Conservation (phyloP, 2,888 invertebrate species). For the Brachynemurus nebulosus region DNA sequence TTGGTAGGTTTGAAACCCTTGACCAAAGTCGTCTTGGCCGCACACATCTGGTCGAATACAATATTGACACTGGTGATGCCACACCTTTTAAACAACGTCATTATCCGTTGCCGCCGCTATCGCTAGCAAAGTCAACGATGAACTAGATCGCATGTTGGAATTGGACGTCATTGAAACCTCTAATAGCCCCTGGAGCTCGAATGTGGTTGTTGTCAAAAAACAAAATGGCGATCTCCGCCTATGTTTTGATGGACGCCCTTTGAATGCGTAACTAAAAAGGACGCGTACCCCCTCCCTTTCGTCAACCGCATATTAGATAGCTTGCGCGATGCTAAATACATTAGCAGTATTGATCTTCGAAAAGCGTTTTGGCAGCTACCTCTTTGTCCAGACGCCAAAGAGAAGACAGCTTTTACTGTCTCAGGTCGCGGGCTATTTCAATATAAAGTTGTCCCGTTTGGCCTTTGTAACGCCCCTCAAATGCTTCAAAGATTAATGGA, state of each 20-base stretch:
- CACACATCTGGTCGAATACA: too few relatives aligned
- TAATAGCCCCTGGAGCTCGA: too few relatives aligned
- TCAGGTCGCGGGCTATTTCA: conserved; percentile 9
- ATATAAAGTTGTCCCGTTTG: background rate
- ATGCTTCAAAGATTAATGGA: background rate
- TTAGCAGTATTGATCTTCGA: conserved; percentile 3
- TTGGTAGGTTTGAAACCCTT: too few relatives aligned
- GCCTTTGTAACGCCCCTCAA: background rate
- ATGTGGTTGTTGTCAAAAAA: too few relatives aligned
- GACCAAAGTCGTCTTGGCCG: too few relatives aligned
- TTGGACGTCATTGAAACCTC: too few relatives aligned
- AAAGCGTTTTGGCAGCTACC: conserved; percentile 7
- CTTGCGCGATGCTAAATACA: background rate
- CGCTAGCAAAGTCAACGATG: too few relatives aligned
- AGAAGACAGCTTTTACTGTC: background rate
- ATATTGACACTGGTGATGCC: too few relatives aligned
- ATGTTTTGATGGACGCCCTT: background rate
- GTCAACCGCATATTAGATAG: conserved; percentile 3
- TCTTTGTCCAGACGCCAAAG: background rate
- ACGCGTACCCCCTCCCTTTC: background rate
- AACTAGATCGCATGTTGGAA: too few relatives aligned
- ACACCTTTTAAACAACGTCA: too few relatives aligned
- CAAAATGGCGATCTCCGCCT: too few relatives aligned
- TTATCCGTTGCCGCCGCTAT: too few relatives aligned
- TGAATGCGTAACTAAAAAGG: background rate